phyloP scores from a whole-genome alignment of 2,888 invertebrate species.

The Drosophila multiciliata region DNA sequence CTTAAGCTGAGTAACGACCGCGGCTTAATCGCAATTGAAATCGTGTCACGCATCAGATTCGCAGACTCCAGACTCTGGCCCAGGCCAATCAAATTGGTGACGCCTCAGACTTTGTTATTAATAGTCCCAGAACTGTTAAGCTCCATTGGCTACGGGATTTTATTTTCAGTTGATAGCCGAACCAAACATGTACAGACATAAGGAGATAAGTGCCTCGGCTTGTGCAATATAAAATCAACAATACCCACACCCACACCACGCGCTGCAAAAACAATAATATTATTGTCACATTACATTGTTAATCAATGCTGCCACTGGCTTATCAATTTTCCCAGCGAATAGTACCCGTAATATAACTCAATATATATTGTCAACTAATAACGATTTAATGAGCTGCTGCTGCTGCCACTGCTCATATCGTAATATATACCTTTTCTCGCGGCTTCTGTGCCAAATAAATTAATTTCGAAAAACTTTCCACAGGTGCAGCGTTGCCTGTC shows the following conservation, averaged over 20 bases:
- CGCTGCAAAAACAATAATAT: conserved; percentile 70
- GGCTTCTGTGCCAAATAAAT: conserved; percentile 52
- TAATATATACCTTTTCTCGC: conserved; percentile 32
- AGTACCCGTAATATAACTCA: background rate
- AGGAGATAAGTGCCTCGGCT: conserved; percentile 53
- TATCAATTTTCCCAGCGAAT: conserved; percentile 71
- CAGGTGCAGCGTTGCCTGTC: conserved; percentile 39
- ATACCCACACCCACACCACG: conserved; percentile 51
- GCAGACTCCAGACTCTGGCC: conserved; percentile 17
- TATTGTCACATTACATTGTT: conserved; percentile 60
- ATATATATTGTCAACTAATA: conserved; percentile 55
- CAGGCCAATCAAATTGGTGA: conserved; percentile 3
- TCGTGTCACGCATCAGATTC: conserved; percentile 56
- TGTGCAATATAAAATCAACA: conserved; percentile 61
- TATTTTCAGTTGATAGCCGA: conserved; percentile 53
- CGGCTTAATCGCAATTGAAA: conserved; percentile 48
- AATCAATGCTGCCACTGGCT: conserved; percentile 56
- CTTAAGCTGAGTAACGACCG: conserved; percentile 6
- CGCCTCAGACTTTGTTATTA: conserved; percentile 21
- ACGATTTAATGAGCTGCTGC: conserved; percentile 53
- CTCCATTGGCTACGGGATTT: conserved; percentile 13
- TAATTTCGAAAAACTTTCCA: conserved; percentile 67
- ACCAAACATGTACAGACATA: conserved; percentile 34
- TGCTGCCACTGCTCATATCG: conserved; percentile 15
- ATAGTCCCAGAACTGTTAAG: conserved; percentile 25